Percentiles rank a stretch among this genome's conserved stretches.
Evolutionary conservation across 2,797 vertebrate genomes (phyloP).

Genomic region (Meriones psammophilus): DNA sequence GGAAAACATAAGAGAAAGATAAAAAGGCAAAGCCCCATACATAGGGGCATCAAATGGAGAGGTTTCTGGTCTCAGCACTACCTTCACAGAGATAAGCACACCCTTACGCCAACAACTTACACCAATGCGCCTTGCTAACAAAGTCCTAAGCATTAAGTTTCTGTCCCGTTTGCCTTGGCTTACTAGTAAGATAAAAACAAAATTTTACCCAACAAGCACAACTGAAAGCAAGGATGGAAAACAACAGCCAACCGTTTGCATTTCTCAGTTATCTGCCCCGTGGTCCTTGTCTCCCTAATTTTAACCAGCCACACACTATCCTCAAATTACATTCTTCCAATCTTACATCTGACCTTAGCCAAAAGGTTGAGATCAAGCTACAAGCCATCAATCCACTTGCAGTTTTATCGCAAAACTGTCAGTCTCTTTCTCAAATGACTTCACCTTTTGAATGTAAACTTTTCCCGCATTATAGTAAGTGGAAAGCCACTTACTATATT

Average conservation of each 20-base stretch:
- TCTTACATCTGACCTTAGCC: neutral
- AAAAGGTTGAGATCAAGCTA: neutral
- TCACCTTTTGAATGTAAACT: slow-evolving; percentile 15
- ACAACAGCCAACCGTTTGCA: neutral
- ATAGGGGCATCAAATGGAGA: neutral
- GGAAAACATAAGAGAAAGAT: neutral
- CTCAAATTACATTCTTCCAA: neutral
- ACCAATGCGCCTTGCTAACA: neutral
- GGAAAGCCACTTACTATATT: neutral
- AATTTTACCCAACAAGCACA: slow-evolving; percentile 4
- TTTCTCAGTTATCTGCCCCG: neutral
- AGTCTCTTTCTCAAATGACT: slow-evolving; percentile 27
- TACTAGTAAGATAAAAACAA: slow-evolving; percentile 18
- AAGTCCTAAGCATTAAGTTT: slow-evolving; percentile 19
- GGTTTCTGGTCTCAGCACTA: neutral
- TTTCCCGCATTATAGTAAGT: neutral
- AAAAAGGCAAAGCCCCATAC: neutral
- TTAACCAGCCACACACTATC: neutral
- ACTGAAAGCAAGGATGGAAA: neutral
- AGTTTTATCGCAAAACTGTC: neutral
- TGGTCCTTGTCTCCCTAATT: neutral
- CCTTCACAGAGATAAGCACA: neutral
- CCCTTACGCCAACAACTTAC: neutral
- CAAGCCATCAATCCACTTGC: neutral
- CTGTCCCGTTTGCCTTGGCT: neutral